Evolutionary conservation across 2,113 vertebrate species (phyloP).

Genomic region (Podilymbus podiceps): DNA sequence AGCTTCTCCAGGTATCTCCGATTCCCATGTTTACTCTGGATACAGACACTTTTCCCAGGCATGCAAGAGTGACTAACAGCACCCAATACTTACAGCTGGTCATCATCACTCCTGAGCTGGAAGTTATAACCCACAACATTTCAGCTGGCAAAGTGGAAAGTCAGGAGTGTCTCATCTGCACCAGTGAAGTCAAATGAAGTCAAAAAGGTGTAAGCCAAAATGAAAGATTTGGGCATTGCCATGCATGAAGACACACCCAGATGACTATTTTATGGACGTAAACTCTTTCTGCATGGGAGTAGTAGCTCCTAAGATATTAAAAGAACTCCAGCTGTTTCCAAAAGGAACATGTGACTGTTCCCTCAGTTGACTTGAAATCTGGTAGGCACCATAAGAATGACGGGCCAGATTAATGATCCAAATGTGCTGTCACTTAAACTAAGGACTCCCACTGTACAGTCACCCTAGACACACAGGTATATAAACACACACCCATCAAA

Average conservation of each 20-base stretch:
- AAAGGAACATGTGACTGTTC: not conserved
- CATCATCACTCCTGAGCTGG: not conserved
- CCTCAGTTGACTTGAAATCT: not conserved
- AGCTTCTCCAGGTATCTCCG: not conserved
- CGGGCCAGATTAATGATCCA: not conserved
- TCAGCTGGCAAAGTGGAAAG: not conserved
- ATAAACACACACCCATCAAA: conserved; percentile 25
- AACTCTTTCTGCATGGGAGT: not conserved
- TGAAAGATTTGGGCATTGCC: not conserved
- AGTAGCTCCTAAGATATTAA: not conserved
- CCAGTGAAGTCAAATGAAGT: not conserved
- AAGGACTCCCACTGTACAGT: not conserved
- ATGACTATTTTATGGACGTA: not conserved
- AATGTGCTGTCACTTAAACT: not conserved
- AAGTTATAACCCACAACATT: not conserved
- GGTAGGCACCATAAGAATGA: not conserved
- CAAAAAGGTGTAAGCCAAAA: not conserved
- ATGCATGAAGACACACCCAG: not conserved
- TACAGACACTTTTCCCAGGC: not conserved
- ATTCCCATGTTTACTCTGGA: not conserved
- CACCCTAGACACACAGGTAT: not conserved
- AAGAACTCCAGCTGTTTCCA: not conserved
- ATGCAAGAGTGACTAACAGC: not conserved
- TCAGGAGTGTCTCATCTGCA: not conserved
- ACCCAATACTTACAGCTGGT: not conserved